Percentiles rank a stretch among this genome's conserved stretches.
These are phyloP conservation scores for Coecobrya sp. DNA, from an alignment of 2,888 invertebrate genomes.

Conservation along the genomic window DNA sequence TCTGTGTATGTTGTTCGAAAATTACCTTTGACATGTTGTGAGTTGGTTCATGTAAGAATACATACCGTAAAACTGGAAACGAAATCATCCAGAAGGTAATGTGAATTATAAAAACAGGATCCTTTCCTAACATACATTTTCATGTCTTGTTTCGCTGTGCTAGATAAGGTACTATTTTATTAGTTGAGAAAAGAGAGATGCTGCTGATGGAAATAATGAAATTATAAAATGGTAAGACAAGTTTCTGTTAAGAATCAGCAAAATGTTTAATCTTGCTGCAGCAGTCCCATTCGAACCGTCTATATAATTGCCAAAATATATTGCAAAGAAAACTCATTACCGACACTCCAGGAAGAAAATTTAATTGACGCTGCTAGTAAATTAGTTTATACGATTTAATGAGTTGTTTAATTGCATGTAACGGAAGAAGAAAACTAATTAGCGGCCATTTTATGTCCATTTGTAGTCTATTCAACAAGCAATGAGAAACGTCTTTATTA, in stretches of 20 bases:
- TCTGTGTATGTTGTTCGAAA: neutral
- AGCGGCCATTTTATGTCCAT: conserved; percentile 25
- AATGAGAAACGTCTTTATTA: neutral
- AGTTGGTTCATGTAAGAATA: neutral
- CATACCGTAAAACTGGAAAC: conserved; percentile 7
- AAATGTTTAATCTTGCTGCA: neutral
- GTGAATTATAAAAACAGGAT: neutral
- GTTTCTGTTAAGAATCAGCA: neutral
- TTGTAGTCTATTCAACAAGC: neutral
- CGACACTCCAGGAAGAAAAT: neutral
- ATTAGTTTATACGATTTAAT: conserved; percentile 50
- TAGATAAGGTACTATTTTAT: neutral
- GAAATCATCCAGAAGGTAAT: conserved; percentile 26
- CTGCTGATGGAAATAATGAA: neutral
- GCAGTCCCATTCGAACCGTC: neutral
- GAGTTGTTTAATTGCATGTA: conserved; percentile 51
- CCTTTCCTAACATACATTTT: neutral
- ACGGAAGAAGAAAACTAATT: conserved; percentile 57
- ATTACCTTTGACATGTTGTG: neutral
- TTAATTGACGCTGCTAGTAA: neutral
- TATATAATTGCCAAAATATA: conserved; percentile 4
- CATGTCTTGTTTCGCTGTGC: neutral
- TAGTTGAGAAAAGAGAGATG: neutral
- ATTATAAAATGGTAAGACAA: conserved; percentile 14
- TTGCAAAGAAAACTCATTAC: conserved; percentile 19